Conservation (phyloP, 2,888 invertebrate genomes). For the Maniola hyperantus region DNA sequence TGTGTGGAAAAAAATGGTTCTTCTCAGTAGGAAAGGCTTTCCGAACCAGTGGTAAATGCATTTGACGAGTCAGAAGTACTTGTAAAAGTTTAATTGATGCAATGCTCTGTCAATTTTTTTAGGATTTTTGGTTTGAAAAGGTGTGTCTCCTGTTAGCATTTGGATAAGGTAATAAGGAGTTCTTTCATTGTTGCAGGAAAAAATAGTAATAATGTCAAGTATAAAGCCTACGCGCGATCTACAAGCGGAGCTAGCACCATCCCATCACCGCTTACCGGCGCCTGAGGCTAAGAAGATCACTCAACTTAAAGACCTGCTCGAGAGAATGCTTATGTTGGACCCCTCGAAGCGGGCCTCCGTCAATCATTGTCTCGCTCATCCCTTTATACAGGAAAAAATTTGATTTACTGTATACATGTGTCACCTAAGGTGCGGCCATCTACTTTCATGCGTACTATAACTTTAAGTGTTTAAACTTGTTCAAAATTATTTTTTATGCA, state of each 20-base stretch:
- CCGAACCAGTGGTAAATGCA: no score
- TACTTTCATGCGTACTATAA: no score
- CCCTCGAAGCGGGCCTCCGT: conserved; percentile 96
- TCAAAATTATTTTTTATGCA: no score
- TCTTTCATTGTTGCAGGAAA: conserved; percentile 88
- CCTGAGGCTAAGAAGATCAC: conserved; percentile 95
- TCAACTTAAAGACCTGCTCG: conserved; percentile 95
- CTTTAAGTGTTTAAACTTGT: no score
- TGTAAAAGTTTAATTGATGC: no score
- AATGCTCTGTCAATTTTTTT: no score
- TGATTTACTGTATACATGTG: conserved; percentile 27
- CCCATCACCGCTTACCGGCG: conserved; percentile 93
- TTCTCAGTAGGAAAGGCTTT: no score
- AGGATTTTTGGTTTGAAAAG: no score
- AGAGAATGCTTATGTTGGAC: conserved; percentile 95
- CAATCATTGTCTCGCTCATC: conserved; percentile 96
- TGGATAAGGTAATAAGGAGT: background rate
- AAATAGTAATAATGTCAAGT: conserved; percentile 96
- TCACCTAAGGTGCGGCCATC: background rate
- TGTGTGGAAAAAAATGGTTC: no score
- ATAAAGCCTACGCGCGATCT: conserved; percentile 94
- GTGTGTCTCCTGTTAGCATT: background rate
- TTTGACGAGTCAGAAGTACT: no score
- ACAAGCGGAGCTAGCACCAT: conserved; percentile 91
- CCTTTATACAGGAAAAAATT: conserved; percentile 97